These are phyloP conservation scores for Echinops telfairi DNA, from an alignment of 2,113 vertebrate species.

Conservation along the genomic window DNA sequence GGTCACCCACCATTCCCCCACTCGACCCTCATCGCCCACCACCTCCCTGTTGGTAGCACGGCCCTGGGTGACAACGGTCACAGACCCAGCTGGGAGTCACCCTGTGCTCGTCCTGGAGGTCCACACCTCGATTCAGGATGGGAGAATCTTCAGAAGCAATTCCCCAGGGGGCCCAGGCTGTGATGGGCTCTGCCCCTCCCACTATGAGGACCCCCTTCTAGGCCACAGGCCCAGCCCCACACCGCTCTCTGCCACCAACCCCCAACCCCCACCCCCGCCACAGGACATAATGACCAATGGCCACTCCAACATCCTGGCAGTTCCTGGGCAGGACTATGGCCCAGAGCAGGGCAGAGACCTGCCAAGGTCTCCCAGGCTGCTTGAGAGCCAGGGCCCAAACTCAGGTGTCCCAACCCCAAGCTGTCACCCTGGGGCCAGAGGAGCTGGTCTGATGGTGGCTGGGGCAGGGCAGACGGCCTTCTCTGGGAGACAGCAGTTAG, in stretches of 20 bases:
- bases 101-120: not conserved
- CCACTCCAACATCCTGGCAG: not conserved
- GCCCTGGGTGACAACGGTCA: not conserved
- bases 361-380: not conserved
- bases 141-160: not conserved
- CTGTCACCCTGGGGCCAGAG: not conserved
- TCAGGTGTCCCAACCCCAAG: not conserved
- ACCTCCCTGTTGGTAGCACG: not conserved
- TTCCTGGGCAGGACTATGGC: not conserved
- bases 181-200: not conserved
- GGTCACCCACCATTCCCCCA: not conserved
- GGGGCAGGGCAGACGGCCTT: not conserved
- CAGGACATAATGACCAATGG: accelerated
- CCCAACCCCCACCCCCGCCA: no score
- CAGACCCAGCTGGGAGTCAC: not conserved
- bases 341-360: not conserved
- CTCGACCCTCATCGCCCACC: not conserved
- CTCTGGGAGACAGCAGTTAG: not conserved
- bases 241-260: accelerated
- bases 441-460: not conserved
- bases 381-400: not conserved
- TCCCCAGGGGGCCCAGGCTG: not conserved
- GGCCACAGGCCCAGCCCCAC: not conserved
- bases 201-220: not conserved
- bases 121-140: not conserved